These are phyloP conservation scores for Phymatocera aterrima DNA, from an alignment of 2,888 invertebrate genomes.

Conservation along the genomic window DNA sequence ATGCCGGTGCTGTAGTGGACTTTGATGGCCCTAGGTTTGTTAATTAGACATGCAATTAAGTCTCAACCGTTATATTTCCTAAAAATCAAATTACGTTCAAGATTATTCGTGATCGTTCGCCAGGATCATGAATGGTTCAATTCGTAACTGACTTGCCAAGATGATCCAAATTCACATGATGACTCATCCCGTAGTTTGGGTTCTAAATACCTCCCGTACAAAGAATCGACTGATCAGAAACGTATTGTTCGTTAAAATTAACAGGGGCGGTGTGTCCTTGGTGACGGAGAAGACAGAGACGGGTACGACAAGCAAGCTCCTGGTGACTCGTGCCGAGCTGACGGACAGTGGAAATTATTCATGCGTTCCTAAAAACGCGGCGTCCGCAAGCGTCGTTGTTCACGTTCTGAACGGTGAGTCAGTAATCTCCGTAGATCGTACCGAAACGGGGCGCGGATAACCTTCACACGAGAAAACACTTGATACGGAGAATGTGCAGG, in stretches of 20 bases:
- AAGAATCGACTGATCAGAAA: neutral
- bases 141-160: neutral
- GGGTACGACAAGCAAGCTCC: constrained; percentile 86
- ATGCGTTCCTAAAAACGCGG: constrained; percentile 89
- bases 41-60: neutral
- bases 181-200: neutral
- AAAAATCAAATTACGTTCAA: neutral
- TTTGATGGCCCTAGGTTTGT: constrained; percentile 81
- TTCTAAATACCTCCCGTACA: constrained; percentile 12
- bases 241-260: constrained; percentile 15
- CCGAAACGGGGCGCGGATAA: neutral
- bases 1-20: constrained; percentile 87
- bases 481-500: neutral
- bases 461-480: neutral
- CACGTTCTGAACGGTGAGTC: constrained; percentile 69
- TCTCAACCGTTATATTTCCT: neutral
- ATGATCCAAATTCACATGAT: neutral
- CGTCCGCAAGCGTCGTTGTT: constrained; percentile 67
- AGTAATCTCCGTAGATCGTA: too few species aligned
- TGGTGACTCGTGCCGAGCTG: constrained; percentile 89
- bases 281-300: constrained; percentile 89
- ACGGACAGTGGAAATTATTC: constrained; percentile 93
- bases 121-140: too few species aligned
- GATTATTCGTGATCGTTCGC: neutral
- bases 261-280: constrained; percentile 89